Evolutionary conservation across 1,140 invertebrate species (phyloP).

Genomic region (Papilio aristodemus): DNA sequence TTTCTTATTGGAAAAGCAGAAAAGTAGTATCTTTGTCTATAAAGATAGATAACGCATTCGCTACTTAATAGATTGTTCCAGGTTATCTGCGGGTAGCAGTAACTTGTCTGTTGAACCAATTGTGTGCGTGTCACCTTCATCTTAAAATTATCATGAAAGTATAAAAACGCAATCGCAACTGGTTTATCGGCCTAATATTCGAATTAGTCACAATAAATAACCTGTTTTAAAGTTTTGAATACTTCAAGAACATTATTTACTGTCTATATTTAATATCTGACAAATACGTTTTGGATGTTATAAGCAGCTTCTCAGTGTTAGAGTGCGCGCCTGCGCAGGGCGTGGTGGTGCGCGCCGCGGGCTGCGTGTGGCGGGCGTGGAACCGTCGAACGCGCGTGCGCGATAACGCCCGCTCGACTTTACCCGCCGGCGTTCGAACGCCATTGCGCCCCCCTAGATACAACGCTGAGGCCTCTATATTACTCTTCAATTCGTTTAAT

Average conservation of each 20-base stretch:
- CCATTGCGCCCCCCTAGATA: constrained; percentile 49
- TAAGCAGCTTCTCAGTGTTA: constrained; percentile 34
- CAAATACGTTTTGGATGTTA: background rate
- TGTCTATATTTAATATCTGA: background rate
- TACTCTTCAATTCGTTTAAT: background rate
- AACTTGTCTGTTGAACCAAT: no score
- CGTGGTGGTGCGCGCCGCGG: constrained; percentile 51
- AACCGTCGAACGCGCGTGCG: constrained; percentile 43
- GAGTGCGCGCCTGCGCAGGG: constrained; percentile 49
- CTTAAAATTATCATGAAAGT: no score
- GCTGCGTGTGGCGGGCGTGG: constrained; percentile 44
- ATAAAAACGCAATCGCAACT: no score
- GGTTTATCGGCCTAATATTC: no score
- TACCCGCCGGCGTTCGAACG: constrained; percentile 54
- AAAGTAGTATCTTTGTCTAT: no score
- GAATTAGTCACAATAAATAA: no score
- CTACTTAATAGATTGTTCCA: no score
- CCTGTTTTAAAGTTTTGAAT: background rate
- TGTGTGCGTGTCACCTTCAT: no score
- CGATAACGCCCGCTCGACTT: constrained; percentile 45
- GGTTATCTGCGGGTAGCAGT: no score
- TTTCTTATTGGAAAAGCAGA: no score
- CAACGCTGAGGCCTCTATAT: constrained; percentile 6
- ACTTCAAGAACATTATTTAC: background rate
- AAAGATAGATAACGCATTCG: no score